Conservation (phyloP, 1,140 invertebrate genomes). For the Rhagoletis pomonella region DNA sequence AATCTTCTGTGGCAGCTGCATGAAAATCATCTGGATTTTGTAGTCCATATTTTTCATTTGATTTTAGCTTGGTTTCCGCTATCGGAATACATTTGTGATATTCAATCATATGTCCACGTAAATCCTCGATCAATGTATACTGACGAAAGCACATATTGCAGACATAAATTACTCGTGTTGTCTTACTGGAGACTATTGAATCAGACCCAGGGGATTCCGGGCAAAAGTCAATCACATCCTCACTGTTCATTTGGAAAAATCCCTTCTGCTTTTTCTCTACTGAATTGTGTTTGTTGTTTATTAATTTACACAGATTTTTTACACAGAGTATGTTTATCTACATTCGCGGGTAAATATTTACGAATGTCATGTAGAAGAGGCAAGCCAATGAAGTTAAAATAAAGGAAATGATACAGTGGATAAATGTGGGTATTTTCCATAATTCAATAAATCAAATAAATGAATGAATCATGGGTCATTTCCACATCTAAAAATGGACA, state of each 20-base stretch:
- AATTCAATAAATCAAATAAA: too few species aligned
- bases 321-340: too few species aligned
- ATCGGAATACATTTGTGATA: slow-evolving; percentile 66
- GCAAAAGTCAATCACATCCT: neutral
- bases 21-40: neutral
- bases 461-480: too few species aligned
- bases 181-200: neutral
- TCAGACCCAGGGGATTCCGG: neutral
- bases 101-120: slow-evolving; percentile 76
- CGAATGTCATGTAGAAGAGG: neutral
- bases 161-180: slow-evolving; percentile 71
- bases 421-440: too few species aligned
- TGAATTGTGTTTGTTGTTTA: neutral
- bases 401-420: neutral
- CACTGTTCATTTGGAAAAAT: neutral
- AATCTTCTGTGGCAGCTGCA: slow-evolving; percentile 2
- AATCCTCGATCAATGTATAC: slow-evolving; percentile 75
- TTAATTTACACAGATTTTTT: neutral
- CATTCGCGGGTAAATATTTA: slow-evolving; percentile 1
- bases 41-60: neutral
- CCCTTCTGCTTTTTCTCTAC: neutral
- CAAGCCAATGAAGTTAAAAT: neutral
- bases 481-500: too few species aligned
- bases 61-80: slow-evolving; percentile 28
- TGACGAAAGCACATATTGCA: slow-evolving; percentile 76